Base-by-base conservation (phyloP, 1,140 invertebrate genomes). In the Scaptomyza montana region DNA sequence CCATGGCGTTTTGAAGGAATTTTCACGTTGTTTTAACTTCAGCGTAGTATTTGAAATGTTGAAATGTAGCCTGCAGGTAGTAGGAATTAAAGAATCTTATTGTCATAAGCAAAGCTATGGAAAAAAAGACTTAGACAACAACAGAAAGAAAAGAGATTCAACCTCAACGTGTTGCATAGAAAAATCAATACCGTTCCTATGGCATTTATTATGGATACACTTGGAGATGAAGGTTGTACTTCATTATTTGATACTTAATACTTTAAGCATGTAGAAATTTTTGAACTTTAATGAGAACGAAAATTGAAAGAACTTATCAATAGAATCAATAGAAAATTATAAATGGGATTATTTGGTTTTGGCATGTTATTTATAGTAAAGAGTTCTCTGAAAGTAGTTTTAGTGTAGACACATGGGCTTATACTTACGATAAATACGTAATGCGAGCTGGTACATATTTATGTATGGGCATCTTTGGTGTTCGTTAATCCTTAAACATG, bases 401-500 rank as follows among this genome's bases (percentile, higher is more conserved):
- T 43, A n/a, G 39, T n/a, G 5, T 43, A 43, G 1, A 5, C n/a
- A 43, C 8, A 5, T 43, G 39, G 5, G 7, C 9, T 16, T 53
- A 36, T 36, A 53, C 7, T 5, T 2, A 54, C 36, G 21, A 54
- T 54, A 39, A 36, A 36, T 36, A 36, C 33, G 33, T 9, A 9
- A 10, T 41, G 16, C 36, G n/a, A 5, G 21, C 7, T 13, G 9
- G 7, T 9, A 45, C 13, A 9, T 43, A 25, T 53, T 5, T 53
- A 16, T 16, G 30, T 45, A 28, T 43, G 25, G 54, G 19, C 43
- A 43, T 16, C 16, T 59, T 80, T 70, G 59, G 33, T 74, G 68
- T 63, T 60, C 65, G 81, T 62, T 79, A 74, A 86, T 86, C 78
- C 64, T 74, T 68, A 78, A 86, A 78, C 81, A 79, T 63, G 74